These are phyloP conservation scores for Gymnopithys bicolor DNA, from an alignment of 2,797 vertebrate genomes.

Conservation along the genomic window DNA sequence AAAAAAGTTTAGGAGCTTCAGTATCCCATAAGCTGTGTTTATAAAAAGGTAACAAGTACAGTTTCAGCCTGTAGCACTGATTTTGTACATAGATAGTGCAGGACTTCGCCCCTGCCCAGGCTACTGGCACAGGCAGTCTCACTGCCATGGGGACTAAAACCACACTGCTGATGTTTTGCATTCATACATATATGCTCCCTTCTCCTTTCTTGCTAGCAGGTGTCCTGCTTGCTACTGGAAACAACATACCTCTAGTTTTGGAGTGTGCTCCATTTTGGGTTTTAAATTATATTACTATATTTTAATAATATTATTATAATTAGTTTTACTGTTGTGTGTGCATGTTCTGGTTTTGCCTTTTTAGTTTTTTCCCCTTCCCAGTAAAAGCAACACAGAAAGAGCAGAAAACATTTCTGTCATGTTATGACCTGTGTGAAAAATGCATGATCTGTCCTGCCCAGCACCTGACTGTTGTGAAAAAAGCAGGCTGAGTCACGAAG, in stretches of 20 bases:
- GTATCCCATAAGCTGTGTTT: neutral
- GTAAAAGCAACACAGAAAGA: neutral
- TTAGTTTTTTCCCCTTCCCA: accelerated
- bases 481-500: neutral
- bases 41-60: neutral
- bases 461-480: neutral
- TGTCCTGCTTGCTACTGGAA: neutral
- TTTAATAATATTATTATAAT: neutral
- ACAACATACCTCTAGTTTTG: neutral
- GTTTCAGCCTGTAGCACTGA: neutral
- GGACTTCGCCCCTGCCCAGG: neutral
- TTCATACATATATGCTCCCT: neutral
- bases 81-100: neutral
- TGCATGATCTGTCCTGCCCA: constrained; percentile 18
- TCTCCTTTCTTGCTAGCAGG: neutral
- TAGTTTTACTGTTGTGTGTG: neutral
- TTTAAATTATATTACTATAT: neutral
- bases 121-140: neutral
- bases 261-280: neutral
- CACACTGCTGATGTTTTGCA: accelerated
- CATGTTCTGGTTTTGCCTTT: neutral
- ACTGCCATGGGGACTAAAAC: neutral
- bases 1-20: neutral
- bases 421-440: constrained; percentile 19
- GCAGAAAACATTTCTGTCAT: neutral